phyloP scores from a whole-genome alignment of 2,888 invertebrate genomes.

The Drosophila flavopinicola region DNA sequence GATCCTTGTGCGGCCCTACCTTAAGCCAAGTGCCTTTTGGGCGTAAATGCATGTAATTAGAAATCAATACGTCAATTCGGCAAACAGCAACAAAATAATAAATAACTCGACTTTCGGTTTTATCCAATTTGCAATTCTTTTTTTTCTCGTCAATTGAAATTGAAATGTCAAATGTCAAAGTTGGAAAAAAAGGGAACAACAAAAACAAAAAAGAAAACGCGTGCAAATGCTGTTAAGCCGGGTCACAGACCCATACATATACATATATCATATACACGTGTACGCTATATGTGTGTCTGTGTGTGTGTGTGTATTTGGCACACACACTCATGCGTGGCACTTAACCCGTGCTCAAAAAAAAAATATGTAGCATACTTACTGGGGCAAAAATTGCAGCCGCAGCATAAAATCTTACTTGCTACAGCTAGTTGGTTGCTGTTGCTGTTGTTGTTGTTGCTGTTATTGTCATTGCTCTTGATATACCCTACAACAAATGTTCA shows the following conservation, averaged over 20 bases:
- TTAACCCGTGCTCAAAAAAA: slow-evolving; percentile 67
- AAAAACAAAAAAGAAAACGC: slow-evolving; percentile 21
- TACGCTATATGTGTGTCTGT: not conserved
- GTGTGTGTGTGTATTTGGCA: slow-evolving; percentile 21
- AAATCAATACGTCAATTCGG: slow-evolving; percentile 70
- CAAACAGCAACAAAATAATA: slow-evolving; percentile 15
- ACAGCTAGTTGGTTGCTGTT: slow-evolving; percentile 36
- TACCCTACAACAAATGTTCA: slow-evolving; percentile 26
- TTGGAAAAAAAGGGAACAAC: slow-evolving; percentile 5
- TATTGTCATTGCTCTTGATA: slow-evolving; percentile 18
- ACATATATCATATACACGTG: slow-evolving; percentile 5
- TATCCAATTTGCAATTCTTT: slow-evolving; percentile 32
- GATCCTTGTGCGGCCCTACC: slow-evolving; percentile 53
- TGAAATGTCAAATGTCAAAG: slow-evolving; percentile 68
- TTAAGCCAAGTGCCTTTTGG: slow-evolving; percentile 55
- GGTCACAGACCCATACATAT: slow-evolving; percentile 44
- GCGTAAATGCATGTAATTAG: slow-evolving; percentile 62
- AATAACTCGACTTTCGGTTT: slow-evolving; percentile 6
- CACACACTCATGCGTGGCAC: slow-evolving; percentile 50
- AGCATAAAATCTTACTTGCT: slow-evolving; percentile 62
- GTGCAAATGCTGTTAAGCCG: slow-evolving; percentile 48
- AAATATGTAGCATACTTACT: slow-evolving; percentile 73
- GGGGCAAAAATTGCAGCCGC: slow-evolving; percentile 72
- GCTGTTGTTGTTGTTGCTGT: slow-evolving; percentile 33
- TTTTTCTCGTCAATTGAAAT: slow-evolving; percentile 56